Evolutionary conservation across 2,797 vertebrate genomes (phyloP), one percentile per base, ranked within the genome.

Genomic region (Syngnathus rostellatus): DNA sequence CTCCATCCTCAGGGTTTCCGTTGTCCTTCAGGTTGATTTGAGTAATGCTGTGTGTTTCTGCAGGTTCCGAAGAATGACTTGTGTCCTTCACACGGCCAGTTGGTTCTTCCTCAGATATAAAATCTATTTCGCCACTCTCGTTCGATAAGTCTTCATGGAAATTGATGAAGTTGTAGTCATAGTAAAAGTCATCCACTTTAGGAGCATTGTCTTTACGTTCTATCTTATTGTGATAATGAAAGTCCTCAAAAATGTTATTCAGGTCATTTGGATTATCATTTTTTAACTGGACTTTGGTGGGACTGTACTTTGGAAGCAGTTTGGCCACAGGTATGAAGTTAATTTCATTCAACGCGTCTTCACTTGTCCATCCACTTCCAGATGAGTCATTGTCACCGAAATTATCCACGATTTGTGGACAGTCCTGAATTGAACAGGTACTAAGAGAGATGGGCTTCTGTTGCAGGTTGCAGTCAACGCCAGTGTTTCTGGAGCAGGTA

Each of bases 151-250:
- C 94, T 76, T 98, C 95, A 0, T 99, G 97, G 81, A 99, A 99
- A 77, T 93, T 94, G 73, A 99, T 99, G 2, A 99, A 99, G 73
- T 99, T 99, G 17, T 99, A 99, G 78, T 99, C 96, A 0, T 99
- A 99, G 83, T 99, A 99, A 81, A 98, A 99, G 61, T 98, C 95
- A 1, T 99, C 96, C 0, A 98, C 92, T 11, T 91, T 85, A 1
- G 70, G 25, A 46, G 85, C 63, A 7, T 74, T 78, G 0, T 86
- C 71, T 1, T 83, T 57, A 45, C 85, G 83, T 63, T 92, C 91
- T 0, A 89, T 84, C 6, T 80, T 83, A 68, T 84, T 89, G 57
- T 68, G 79, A 67, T 88, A 73, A 21, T 86, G 81, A 38, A 90
- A 93, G 58, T 91, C 89, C n/a, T 87, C 89, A 70, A 90, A 91